Evolutionary conservation across 2,888 invertebrate species (phyloP).

Genomic region (Hydrotaea cyrtoneurina): DNA sequence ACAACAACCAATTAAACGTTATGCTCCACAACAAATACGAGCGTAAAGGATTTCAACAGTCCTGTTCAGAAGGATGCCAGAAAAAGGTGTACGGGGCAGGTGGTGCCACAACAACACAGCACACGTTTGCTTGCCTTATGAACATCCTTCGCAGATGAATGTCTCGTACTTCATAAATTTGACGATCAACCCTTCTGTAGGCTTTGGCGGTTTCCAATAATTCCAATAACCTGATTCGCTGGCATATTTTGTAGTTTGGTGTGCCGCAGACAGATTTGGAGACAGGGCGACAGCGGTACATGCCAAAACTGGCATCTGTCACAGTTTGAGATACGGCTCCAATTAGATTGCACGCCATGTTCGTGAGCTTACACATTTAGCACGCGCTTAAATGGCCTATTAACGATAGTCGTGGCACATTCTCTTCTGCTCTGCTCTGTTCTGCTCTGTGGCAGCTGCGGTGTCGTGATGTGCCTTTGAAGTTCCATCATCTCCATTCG

Average conservation of each 20-base stretch:
- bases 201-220: neutral
- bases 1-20: slow-evolving; percentile 57
- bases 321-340: slow-evolving; percentile 19
- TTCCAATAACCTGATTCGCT: slow-evolving; percentile 35
- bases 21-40: slow-evolving; percentile 35
- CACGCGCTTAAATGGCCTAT: slow-evolving; percentile 33
- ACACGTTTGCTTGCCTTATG: neutral
- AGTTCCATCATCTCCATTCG: neutral
- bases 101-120: neutral
- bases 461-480: neutral
- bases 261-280: slow-evolving; percentile 7
- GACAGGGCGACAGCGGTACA: neutral
- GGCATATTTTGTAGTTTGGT: slow-evolving; percentile 34
- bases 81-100: neutral
- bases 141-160: neutral
- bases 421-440: no score
- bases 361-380: slow-evolving; percentile 15
- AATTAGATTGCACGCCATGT: slow-evolving; percentile 21
- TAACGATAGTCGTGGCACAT: neutral
- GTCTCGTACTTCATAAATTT: neutral
- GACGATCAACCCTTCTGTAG: neutral
- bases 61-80: slow-evolving; percentile 40
- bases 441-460: neutral
- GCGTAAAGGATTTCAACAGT: slow-evolving; percentile 41
- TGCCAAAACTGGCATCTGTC: slow-evolving; percentile 36